Conservation (phyloP, 2,797 vertebrate species). For the Dromococcyx pavoninus region DNA sequence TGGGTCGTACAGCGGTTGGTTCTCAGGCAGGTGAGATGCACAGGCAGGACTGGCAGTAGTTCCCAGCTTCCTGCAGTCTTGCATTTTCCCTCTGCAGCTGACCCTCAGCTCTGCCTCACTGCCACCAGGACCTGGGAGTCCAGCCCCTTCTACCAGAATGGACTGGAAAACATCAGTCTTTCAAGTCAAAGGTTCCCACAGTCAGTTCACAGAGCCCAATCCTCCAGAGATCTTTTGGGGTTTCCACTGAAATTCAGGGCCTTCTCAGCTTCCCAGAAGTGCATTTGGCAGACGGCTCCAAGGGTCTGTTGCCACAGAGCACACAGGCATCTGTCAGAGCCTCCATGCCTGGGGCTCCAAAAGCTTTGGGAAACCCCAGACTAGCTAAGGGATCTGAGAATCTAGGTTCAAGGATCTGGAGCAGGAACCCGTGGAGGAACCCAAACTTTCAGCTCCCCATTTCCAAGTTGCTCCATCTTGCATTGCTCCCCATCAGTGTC, state of each 20-base stretch:
- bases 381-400: background rate
- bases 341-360: background rate
- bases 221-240: background rate
- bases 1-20: fast-evolving
- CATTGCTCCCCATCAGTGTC: background rate
- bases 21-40: background rate
- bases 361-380: background rate
- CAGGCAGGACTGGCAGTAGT: background rate
- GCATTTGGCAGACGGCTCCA: background rate
- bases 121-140: background rate
- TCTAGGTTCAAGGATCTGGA: background rate
- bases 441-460: background rate
- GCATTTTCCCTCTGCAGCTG: background rate
- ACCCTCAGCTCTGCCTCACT: background rate
- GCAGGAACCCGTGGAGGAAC: background rate
- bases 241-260: background rate
- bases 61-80: background rate
- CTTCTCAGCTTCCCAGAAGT: background rate
- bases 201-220: background rate
- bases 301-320: background rate
- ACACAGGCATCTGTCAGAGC: background rate
- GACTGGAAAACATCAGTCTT: background rate
- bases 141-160: background rate
- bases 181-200: background rate
- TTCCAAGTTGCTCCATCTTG: background rate